Evolutionary conservation across 1,140 invertebrate species (phyloP).

Genomic region (Spodoptera litura): DNA sequence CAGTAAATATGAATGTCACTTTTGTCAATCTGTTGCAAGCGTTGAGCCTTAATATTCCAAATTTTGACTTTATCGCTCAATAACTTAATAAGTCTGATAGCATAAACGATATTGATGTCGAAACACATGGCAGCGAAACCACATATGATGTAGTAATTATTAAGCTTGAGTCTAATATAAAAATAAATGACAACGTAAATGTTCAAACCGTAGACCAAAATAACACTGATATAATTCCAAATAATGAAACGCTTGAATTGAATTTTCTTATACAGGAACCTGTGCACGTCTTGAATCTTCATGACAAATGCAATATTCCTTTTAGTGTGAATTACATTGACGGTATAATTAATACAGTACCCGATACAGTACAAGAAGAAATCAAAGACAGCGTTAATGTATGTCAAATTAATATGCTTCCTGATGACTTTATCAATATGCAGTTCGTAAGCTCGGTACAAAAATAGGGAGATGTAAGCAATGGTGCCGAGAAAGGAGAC

Average conservation of each 20-base stretch:
- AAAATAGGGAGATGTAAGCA: background rate
- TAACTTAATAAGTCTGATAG: background rate
- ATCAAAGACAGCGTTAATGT: background rate
- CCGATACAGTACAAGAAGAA: background rate
- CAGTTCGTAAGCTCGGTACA: background rate
- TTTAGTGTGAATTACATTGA: background rate
- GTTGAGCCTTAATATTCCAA: background rate
- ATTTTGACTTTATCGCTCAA: background rate
- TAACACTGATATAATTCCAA: background rate
- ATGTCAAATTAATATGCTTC: background rate
- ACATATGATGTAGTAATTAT: background rate
- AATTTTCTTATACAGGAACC: background rate
- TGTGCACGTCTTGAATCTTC: constrained; percentile 15
- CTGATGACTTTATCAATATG: background rate
- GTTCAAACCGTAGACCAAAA: background rate
- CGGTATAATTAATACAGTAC: background rate
- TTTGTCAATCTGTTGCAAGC: background rate
- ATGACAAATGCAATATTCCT: background rate
- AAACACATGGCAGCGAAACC: background rate
- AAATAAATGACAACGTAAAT: background rate
- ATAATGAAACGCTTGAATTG: background rate
- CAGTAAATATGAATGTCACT: background rate
- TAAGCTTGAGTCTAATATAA: background rate
- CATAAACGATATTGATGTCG: background rate
- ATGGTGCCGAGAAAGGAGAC: background rate